Conservation (phyloP, 2,797 vertebrate species). For the Merluccius polli region DNA sequence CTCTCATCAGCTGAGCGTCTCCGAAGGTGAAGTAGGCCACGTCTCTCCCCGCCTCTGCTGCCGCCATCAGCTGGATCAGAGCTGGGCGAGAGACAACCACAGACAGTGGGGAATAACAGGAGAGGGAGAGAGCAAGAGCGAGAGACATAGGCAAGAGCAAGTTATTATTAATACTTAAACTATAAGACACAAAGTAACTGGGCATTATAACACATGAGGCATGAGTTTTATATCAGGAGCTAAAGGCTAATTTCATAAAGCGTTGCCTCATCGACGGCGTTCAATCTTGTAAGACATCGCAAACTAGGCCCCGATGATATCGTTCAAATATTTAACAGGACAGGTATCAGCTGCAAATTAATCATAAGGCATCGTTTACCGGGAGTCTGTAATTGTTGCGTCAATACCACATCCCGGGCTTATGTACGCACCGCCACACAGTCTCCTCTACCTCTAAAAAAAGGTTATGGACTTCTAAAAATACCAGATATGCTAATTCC, state of each 20-base stretch:
- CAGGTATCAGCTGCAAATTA: conserved; percentile 64
- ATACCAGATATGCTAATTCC: conserved; percentile 43
- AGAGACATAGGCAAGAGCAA: background rate
- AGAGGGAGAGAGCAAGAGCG: background rate
- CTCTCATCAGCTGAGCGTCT: conserved; percentile 86
- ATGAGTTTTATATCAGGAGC: conserved; percentile 35
- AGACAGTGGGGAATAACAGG: background rate
- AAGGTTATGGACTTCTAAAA: conserved; percentile 46
- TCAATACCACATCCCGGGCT: conserved; percentile 28
- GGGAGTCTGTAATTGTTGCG: conserved; percentile 46
- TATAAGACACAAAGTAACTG: conserved; percentile 43
- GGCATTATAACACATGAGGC: conserved; percentile 39
- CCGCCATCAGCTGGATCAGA: conserved; percentile 92
- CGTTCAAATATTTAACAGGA: conserved; percentile 73
- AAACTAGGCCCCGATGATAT: conserved; percentile 59
- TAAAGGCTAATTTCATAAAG: conserved; percentile 49
- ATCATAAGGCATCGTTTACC: conserved; percentile 55
- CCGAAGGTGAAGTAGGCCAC: conserved; percentile 96
- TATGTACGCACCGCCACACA: conserved; percentile 31
- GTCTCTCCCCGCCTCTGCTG: conserved; percentile 86
- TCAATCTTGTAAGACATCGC: conserved; percentile 57
- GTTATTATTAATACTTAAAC: too few relatives aligned
- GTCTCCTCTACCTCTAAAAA: conserved; percentile 30
- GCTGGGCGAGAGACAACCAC: conserved; percentile 68
- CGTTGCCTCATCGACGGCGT: conserved; percentile 36